A percentile compares a stretch with the other conserved stretches of the same genome.
Conservation (phyloP, 2,797 vertebrate genomes). For the Poliocrania exsul region DNA sequence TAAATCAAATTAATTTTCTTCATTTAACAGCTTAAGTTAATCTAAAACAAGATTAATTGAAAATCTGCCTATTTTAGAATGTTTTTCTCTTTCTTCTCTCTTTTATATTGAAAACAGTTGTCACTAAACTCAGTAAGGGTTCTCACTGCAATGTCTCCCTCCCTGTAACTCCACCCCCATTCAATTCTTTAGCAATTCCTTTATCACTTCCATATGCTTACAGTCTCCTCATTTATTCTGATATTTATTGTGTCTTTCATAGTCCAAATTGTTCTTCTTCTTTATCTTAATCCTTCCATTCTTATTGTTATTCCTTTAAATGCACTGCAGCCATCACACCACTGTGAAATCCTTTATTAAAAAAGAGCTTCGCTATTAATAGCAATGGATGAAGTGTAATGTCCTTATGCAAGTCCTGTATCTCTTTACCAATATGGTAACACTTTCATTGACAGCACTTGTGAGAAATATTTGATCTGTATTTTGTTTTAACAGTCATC, state of each 20-base stretch:
- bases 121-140: not conserved
- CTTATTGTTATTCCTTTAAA: constrained; percentile 7
- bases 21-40: not conserved
- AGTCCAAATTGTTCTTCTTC: not conserved
- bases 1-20: constrained; percentile 64
- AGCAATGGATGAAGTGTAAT: not conserved
- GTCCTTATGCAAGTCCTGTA: not conserved
- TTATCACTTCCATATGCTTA: not conserved
- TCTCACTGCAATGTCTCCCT: not conserved
- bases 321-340: not conserved
- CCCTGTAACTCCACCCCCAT: not conserved
- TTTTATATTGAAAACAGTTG: not conserved
- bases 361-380: constrained; percentile 19
- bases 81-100: not conserved
- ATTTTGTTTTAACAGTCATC: constrained; percentile 78
- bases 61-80: not conserved
- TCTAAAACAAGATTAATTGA: not conserved
- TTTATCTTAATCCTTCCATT: constrained; percentile 43
- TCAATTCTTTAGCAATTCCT: not conserved
- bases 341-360: not conserved
- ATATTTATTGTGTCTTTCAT: constrained; percentile 12
- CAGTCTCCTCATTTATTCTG: constrained; percentile 7
- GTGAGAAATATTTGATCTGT: constrained; percentile 18
- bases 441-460: not conserved
- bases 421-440: not conserved